Base-by-base conservation (phyloP, 2,113 vertebrate species). In the Salminus brasiliensis region DNA sequence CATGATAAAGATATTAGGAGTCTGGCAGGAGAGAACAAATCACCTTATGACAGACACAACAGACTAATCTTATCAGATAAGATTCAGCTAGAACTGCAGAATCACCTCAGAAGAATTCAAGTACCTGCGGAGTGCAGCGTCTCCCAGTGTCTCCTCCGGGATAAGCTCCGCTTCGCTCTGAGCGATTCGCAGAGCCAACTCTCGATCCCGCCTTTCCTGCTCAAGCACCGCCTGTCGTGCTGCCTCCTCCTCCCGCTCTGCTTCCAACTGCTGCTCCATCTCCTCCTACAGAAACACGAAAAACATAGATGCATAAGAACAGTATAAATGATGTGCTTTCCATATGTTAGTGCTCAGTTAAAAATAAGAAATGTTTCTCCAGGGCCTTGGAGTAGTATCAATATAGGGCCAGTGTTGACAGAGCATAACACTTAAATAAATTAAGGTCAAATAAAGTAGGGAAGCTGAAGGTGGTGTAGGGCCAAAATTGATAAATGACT, bases 111-210 rank as follows among this genome's bases (percentile, higher is more conserved):
- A 53, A 23, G 18, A 7, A 27, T n/a, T 16, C 27, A 25, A 25
- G 15, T 93, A 99, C 97, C 98, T 99, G 87, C 97, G 95, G 49
- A 97, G 91, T 0, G 89, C 92, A 0, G 79, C 66, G 60, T 98
- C 97, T 0, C 72, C 83, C 47, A 90, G 92, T 11, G 86, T 85
- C 78, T 99, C 98, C 0, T 99, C 98, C 0, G 88, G 94, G 86
- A 98, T 98, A 59, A 99, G 97, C 78, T 99, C 98, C 0, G 97
- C 86, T 72, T 99, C 98, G 1, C 94, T 98, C 87, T 93, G 95
- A 9, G 96, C 98, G 47, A 99, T 99, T 68, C 98, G 88, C 89
- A 99, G 92, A 0, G 98, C 98, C 84, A 99, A 92, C 85, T 99
- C 97, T 0, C 95, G 84, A 89, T 99, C 98, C 39, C 98, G 87